These are phyloP conservation scores for Mormyrus proboscirostris DNA, from an alignment of 2,797 vertebrate species.

Conservation along the genomic window DNA sequence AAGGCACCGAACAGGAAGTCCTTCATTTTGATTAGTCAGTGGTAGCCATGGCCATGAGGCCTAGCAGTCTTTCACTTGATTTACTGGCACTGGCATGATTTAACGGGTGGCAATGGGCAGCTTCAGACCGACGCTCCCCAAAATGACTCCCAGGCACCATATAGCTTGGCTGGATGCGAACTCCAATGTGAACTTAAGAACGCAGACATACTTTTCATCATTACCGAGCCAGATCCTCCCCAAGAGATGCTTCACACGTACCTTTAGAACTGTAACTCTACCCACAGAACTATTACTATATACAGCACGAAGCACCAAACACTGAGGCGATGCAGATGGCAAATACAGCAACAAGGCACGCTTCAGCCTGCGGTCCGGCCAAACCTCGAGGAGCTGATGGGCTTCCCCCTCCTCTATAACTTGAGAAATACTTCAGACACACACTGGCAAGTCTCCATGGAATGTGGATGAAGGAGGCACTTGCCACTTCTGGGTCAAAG, in stretches of 20 bases:
- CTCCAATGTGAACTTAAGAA: not conserved
- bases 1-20: not conserved
- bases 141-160: not conserved
- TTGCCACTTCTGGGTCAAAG: slow-evolving; percentile 34
- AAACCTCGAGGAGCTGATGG: not conserved
- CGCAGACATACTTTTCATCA: not conserved
- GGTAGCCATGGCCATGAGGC: not conserved
- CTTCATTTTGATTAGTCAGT: not conserved
- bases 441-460: slow-evolving; percentile 32
- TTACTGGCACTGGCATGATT: too few relatives aligned
- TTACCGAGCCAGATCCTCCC: not conserved
- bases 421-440: slow-evolving; percentile 35
- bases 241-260: not conserved
- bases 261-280: not conserved
- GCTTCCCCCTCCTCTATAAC: not conserved
- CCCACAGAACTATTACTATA: not conserved
- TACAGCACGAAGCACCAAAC: not conserved
- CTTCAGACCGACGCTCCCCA: not conserved
- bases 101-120: not conserved
- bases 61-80: not conserved
- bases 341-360: not conserved
- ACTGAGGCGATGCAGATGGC: not conserved
- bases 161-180: not conserved
- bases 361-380: not conserved
- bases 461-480: slow-evolving; percentile 41